A percentile compares a stretch with the other conserved stretches of the same genome.
Conservation (phyloP, 2,113 vertebrate species). For the Mormyrus iriodes region DNA sequence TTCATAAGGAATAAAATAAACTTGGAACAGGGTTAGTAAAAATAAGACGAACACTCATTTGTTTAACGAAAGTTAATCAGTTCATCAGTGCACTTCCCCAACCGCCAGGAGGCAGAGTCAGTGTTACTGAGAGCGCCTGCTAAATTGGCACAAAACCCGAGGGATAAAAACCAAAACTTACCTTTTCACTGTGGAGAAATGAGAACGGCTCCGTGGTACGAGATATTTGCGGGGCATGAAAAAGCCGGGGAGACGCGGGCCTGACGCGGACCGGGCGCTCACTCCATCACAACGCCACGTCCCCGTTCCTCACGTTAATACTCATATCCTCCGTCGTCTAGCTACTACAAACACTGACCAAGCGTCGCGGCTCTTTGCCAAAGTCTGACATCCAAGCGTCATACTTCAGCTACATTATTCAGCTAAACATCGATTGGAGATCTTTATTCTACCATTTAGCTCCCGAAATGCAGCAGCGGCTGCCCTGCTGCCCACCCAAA, state of each 20-base stretch:
- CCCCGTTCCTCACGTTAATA: background rate
- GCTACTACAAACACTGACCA: background rate
- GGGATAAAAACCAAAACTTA: background rate
- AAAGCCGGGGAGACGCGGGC: background rate
- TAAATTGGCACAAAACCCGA: background rate
- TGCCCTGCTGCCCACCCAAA: background rate
- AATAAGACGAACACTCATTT: background rate
- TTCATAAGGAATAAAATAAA: background rate
- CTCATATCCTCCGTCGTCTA: background rate
- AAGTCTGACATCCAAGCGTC: background rate
- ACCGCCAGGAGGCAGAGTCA: too few relatives aligned
- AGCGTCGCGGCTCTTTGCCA: background rate
- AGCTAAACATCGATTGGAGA: background rate
- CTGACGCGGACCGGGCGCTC: background rate
- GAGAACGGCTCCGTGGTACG: background rate
- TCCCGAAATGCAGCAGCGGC: background rate
- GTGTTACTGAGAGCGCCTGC: background rate
- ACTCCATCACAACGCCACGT: background rate
- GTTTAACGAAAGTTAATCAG: background rate
- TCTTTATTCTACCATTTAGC: background rate
- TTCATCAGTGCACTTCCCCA: background rate
- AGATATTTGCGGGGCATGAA: background rate
- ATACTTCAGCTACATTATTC: background rate
- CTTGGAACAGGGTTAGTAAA: background rate
- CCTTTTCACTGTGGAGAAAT: background rate